These are phyloP conservation scores for Amyelois transitella DNA, from an alignment of 1,140 invertebrate species.

Conservation along the genomic window DNA sequence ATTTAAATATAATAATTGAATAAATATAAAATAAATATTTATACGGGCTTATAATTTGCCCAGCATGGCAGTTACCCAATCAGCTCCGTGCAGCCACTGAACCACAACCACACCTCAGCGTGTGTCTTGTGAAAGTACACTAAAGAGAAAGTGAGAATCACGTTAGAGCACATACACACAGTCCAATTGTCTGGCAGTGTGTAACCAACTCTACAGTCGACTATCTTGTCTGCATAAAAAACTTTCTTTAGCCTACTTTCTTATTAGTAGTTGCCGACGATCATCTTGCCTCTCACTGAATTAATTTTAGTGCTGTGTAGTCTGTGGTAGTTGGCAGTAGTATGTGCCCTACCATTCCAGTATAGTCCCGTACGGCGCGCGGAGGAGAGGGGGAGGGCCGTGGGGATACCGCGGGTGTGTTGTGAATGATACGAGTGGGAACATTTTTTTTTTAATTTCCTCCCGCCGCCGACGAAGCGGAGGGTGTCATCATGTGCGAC, in stretches of 20 bases:
- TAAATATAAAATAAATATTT: background rate
- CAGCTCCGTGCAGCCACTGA: conserved; percentile 51
- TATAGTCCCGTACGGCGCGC: conserved; percentile 49
- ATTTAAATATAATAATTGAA: background rate
- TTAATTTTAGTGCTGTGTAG: conserved; percentile 55
- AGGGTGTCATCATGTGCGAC: conserved; percentile 52
- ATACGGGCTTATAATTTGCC: background rate
- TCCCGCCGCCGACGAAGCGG: conserved; percentile 36
- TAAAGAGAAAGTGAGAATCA: conserved; percentile 71
- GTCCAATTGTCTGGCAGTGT: conserved; percentile 37
- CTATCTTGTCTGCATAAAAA: conserved; percentile 58
- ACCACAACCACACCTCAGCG: conserved; percentile 55
- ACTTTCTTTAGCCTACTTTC: conserved; percentile 74
- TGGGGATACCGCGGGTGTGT: conserved; percentile 45
- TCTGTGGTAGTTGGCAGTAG: conserved; percentile 58
- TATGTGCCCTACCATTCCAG: conserved; percentile 65
- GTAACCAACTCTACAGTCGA: conserved; percentile 53
- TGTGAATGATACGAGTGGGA: conserved; percentile 53
- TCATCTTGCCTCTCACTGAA: conserved; percentile 63
- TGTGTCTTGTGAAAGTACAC: conserved; percentile 69
- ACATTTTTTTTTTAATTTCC: conserved; percentile 48
- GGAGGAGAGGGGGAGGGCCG: conserved; percentile 56
- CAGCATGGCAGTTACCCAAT: conserved; percentile 43
- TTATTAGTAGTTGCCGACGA: conserved; percentile 45
- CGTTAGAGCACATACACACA: conserved; percentile 50